Conservation (phyloP, 2,113 vertebrate species). For the Varanus komodoensis region DNA sequence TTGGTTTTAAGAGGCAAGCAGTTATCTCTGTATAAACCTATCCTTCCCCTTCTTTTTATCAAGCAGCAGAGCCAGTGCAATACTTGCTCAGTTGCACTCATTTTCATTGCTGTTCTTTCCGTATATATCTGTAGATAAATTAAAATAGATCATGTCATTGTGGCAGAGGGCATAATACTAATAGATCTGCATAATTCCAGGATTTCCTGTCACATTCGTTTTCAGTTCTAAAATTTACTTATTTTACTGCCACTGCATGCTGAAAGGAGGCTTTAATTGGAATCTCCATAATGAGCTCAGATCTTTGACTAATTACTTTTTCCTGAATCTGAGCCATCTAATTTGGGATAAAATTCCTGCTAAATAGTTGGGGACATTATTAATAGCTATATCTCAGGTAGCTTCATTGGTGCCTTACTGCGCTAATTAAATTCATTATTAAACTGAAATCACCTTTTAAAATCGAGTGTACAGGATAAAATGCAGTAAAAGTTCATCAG, state of each 20-base stretch:
- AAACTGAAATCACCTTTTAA: conserved; percentile 31
- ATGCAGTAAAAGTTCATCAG: conserved; percentile 25
- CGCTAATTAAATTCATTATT: conserved; percentile 30
- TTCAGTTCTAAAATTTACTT: conserved; percentile 37
- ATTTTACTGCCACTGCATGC: conserved; percentile 24
- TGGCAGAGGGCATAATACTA: conserved; percentile 25
- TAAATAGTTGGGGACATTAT: conserved; percentile 24
- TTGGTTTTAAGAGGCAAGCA: background rate
- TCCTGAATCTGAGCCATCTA: conserved; percentile 19
- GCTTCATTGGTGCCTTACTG: conserved; percentile 19
- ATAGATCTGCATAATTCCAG: conserved; percentile 32
- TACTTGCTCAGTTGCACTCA: background rate
- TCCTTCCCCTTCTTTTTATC: background rate
- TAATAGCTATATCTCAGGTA: conserved; percentile 14
- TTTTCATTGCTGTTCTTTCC: conserved; percentile 30
- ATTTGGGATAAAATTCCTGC: conserved; percentile 34
- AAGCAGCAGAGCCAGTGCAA: background rate
- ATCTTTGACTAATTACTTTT: conserved; percentile 20
- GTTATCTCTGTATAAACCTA: background rate
- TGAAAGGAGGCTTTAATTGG: conserved; percentile 23
- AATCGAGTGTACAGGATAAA: background rate
- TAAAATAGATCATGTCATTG: conserved; percentile 50
- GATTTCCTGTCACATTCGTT: conserved; percentile 44
- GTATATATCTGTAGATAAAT: conserved; percentile 31
- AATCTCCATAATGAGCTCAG: conserved; percentile 2